Conservation (phyloP, 2,888 invertebrate species). For the Hydraecia micacea region DNA sequence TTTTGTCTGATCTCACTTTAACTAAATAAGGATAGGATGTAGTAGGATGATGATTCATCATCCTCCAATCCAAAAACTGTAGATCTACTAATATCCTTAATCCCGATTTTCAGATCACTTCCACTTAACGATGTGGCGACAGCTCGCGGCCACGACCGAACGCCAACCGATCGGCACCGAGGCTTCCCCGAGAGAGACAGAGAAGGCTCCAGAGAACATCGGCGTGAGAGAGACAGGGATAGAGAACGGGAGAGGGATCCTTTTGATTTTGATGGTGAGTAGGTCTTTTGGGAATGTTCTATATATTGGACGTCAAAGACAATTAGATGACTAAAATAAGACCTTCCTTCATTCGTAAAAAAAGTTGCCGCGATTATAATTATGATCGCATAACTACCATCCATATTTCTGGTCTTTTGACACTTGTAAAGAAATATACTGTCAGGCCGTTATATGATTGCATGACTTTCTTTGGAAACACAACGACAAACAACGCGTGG, state of each 20-base stretch:
- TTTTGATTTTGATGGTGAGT: slow-evolving; percentile 83
- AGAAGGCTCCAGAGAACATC: slow-evolving; percentile 81
- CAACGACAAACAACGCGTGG: too few relatives aligned
- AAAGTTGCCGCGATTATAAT: too few relatives aligned
- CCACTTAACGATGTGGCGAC: slow-evolving; percentile 85
- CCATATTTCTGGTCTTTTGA: too few relatives aligned
- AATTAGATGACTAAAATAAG: neutral
- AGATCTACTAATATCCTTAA: neutral
- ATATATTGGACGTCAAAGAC: neutral
- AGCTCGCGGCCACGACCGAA: slow-evolving; percentile 85
- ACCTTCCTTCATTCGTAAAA: too few relatives aligned
- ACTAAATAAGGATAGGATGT: too few relatives aligned
- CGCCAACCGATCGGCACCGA: slow-evolving; percentile 85
- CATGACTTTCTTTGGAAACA: neutral
- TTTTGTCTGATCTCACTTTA: too few relatives aligned
- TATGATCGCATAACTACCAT: too few relatives aligned
- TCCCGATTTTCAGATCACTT: slow-evolving; percentile 79
- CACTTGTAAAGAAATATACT: too few relatives aligned
- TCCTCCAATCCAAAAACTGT: too few relatives aligned
- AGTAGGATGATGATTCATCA: too few relatives aligned
- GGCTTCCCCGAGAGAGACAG: slow-evolving; percentile 82
- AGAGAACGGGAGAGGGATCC: slow-evolving; percentile 75
- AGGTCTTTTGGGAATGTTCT: neutral
- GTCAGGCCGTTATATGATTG: neutral
- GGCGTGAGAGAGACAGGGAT: slow-evolving; percentile 79